Evolutionary conservation across 2,888 invertebrate species (phyloP).

Genomic region (Eupithecia insigniata): DNA sequence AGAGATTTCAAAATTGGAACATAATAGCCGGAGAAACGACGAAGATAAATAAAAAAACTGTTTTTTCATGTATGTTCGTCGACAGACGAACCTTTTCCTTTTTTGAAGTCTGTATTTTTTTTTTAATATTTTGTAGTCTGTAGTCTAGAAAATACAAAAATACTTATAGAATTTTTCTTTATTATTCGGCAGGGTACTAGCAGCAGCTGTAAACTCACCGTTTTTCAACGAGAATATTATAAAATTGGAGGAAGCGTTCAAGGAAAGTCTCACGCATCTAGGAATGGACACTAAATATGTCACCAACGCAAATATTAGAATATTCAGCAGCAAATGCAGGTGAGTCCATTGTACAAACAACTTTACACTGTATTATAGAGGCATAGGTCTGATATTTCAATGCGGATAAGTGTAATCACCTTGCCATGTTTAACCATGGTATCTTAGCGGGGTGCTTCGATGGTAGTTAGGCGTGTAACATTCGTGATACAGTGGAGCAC

Average conservation of each 20-base stretch:
- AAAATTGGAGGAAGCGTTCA: slow-evolving; percentile 54
- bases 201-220: slow-evolving; percentile 46
- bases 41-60: too few relatives aligned
- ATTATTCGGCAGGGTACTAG: slow-evolving; percentile 52
- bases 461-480: too few relatives aligned
- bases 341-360: slow-evolving; percentile 23
- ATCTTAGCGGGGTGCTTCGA: too few relatives aligned
- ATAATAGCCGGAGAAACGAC: too few relatives aligned
- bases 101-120: too few relatives aligned
- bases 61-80: too few relatives aligned
- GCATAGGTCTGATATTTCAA: neutral
- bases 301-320: slow-evolving; percentile 45
- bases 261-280: slow-evolving; percentile 54
- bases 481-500: too few relatives aligned
- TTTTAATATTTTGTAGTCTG: too few relatives aligned
- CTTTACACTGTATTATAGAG: neutral
- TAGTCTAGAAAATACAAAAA: too few relatives aligned
- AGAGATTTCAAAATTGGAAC: too few relatives aligned
- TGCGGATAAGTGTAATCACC: neutral
- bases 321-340: slow-evolving; percentile 57
- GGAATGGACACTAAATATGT: slow-evolving; percentile 48
- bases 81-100: too few relatives aligned
- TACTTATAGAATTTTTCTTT: neutral
- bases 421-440: neutral
- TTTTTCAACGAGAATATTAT: slow-evolving; percentile 48